Percentiles rank a stretch among this genome's conserved stretches.
Evolutionary conservation across 2,797 vertebrate genomes (phyloP).

Genomic region (Pelochelys cantorii): DNA sequence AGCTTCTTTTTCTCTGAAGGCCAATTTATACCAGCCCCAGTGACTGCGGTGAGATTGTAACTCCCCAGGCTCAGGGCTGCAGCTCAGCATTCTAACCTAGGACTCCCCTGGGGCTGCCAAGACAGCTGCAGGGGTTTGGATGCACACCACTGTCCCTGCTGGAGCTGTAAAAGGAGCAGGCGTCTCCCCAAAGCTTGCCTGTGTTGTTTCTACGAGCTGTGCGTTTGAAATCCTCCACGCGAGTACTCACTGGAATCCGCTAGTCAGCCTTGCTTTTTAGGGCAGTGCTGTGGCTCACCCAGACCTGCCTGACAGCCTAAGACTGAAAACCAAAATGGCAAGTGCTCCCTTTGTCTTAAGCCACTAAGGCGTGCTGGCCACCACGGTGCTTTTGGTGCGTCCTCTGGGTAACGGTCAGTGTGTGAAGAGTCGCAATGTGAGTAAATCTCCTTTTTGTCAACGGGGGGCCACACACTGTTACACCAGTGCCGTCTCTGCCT

Average conservation of each 20-base stretch:
- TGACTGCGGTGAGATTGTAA: conserved; percentile 36
- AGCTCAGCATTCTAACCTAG: conserved; percentile 6
- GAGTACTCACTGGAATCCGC: not conserved
- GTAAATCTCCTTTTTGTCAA: conserved; percentile 1
- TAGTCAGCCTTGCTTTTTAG: conserved; percentile 45
- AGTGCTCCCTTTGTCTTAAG: not conserved
- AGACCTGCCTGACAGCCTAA: not conserved
- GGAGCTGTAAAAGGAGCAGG: not conserved
- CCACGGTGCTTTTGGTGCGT: conserved; percentile 12
- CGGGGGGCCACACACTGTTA: not conserved
- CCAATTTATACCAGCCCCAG: conserved; percentile 75
- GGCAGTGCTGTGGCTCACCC: conserved; percentile 1
- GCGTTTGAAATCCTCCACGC: not conserved
- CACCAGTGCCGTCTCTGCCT: not conserved
- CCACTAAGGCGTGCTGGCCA: not conserved
- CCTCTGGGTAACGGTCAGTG: not conserved
- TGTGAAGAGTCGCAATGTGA: not conserved
- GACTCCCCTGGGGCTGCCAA: not conserved
- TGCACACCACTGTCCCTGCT: not conserved
- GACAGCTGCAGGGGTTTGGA: not conserved
- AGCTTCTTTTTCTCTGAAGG: conserved; percentile 72
- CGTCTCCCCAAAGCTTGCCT: not conserved
- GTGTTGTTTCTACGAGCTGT: not conserved
- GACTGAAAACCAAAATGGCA: conserved; percentile 20
- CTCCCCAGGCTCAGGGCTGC: conserved; percentile 60